Base-by-base conservation (phyloP, 92 coral and sea anemone species). In the Epizoanthus scotinus region DNA sequence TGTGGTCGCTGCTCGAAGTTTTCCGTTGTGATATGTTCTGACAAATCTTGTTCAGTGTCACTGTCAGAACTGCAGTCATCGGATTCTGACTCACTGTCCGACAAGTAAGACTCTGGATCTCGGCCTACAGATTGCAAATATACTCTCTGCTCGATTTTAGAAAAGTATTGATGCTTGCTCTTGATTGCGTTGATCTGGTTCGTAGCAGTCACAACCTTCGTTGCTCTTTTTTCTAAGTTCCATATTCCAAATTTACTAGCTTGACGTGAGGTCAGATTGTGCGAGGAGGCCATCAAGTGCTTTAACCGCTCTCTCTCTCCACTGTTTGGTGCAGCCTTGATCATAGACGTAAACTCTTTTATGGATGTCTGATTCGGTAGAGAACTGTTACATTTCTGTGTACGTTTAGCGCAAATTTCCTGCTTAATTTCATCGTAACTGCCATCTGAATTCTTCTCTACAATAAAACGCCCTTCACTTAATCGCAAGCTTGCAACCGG, bases 271-370 rank as follows among this genome's bases (percentile, higher is more conserved):
- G 87, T 65, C 70, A 87, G 47, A 50, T 87, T 87, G 50, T 87
- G 87, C 10, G 90, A 63, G 14, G 83, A 72, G 36, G 90, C 87
- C 60, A 87, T 65, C 50, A 82, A 64, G 44, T 87, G 85, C 31
- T 79, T 85, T 60, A 73, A 42, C 22, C 82, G 44, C 77, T 83
- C 74, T 75, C 83, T 84, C 44, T 84, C 83, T 74, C 56, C 82
- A 63, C 29, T 83, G 72, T 83, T 83, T 15, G 82, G 74, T 13
- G 87, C 67, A 61, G 82, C 75, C 53, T 72, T 73, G 28, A 73
- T 20, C 12, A 83, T 63, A 9, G 52, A 38, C 14, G 74, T 44
- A 49, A 73, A 83, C 77, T 83, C 87, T 17, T 64, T 22, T 17
- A 63, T 49, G 59, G 21, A 78, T 59, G 3, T 20, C 29, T 20